A percentile compares a stretch with the other conserved stretches of the same genome.
phyloP scores from a whole-genome alignment of 2,888 invertebrate genomes.

The Caenorhabditis angaria region DNA sequence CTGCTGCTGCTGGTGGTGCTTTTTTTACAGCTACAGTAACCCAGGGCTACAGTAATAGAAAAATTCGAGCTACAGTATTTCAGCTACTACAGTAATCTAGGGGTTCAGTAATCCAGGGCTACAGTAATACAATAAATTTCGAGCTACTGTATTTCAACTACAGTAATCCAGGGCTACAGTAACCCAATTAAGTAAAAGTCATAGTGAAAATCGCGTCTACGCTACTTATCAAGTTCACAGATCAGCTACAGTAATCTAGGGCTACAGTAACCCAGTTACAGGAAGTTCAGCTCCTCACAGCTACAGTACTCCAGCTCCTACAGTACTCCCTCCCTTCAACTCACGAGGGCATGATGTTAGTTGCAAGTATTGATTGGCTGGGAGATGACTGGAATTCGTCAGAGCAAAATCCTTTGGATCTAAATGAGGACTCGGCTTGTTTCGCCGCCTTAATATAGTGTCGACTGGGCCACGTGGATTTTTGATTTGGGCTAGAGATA shows the following conservation, averaged over 20 bases:
- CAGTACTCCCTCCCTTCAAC: neutral
- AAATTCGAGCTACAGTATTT: too few relatives aligned
- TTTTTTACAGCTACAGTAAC: neutral
- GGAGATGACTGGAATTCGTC: neutral
- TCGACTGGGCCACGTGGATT: neutral
- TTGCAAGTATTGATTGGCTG: neutral
- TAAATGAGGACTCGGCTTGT: neutral
- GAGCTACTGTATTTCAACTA: too few relatives aligned
- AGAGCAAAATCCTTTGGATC: neutral
- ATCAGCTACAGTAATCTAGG: too few relatives aligned
- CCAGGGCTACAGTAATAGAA: neutral
- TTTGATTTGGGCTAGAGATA: neutral
- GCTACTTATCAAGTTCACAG: too few relatives aligned
- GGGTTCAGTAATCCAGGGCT: too few relatives aligned
- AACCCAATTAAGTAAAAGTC: neutral
- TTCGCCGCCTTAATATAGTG: neutral
- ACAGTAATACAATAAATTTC: too few relatives aligned
- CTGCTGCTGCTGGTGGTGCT: neutral
- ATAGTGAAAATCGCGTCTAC: too few relatives aligned
- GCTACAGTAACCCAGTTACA: too few relatives aligned
- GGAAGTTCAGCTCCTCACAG: too few relatives aligned
- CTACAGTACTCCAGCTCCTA: neutral
- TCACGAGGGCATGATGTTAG: conserved; percentile 1
- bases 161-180: neutral
- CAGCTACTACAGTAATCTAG: too few relatives aligned